Evolutionary conservation across 2,888 invertebrate species (phyloP).

Genomic region (Lasioglossum leucozonium): DNA sequence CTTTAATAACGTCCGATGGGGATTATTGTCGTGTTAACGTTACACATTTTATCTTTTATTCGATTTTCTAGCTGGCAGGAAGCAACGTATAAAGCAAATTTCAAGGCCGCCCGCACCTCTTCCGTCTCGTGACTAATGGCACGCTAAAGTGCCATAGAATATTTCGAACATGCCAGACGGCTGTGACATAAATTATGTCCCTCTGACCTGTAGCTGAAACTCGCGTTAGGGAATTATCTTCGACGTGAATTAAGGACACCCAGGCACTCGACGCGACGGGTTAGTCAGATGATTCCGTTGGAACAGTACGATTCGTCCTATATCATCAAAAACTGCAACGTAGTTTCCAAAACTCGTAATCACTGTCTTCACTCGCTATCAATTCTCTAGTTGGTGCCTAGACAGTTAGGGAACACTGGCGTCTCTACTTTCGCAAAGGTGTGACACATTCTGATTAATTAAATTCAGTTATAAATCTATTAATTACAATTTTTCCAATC

Average conservation of each 20-base stretch:
- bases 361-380: neutral
- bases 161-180: conserved; percentile 18
- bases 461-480: too few species aligned
- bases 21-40: neutral
- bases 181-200: conserved; percentile 36
- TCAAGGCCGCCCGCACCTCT: neutral
- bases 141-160: conserved; percentile 23
- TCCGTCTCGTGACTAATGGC: conserved; percentile 24
- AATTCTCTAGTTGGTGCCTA: neutral
- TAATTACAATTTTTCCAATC: too few species aligned
- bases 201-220: conserved; percentile 6
- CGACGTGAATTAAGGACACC: neutral
- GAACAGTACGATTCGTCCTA: neutral
- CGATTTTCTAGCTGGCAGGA: neutral
- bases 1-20: neutral
- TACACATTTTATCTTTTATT: neutral
- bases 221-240: neutral
- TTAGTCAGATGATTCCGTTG: neutral
- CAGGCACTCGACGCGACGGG: neutral
- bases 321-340: neutral
- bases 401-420: neutral
- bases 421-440: neutral
- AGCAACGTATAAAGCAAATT: neutral
- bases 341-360: neutral
- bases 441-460: neutral